Evolutionary conservation across 2,113 vertebrate species (phyloP).

Genomic region (Montifringilla adamsi): DNA sequence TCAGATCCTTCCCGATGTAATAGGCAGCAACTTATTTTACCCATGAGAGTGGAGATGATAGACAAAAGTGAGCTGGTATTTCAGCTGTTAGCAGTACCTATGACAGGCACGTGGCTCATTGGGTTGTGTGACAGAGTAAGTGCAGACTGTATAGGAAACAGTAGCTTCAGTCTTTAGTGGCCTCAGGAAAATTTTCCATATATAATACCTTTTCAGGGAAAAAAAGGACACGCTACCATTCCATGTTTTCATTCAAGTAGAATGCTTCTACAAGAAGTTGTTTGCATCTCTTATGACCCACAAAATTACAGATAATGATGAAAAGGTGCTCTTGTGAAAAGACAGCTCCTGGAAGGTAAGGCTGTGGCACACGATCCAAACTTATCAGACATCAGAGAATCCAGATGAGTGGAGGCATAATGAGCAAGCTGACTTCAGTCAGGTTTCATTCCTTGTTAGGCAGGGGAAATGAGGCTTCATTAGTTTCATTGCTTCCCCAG

Average conservation of each 20-base stretch:
- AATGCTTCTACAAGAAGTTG: neutral
- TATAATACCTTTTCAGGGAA: neutral
- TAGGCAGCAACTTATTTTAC: neutral
- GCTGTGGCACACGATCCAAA: neutral
- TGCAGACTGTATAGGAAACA: neutral
- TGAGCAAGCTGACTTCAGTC: neutral
- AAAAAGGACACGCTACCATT: neutral
- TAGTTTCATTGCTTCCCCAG: neutral
- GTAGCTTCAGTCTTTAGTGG: neutral
- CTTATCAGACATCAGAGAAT: neutral
- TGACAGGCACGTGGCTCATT: rapidly evolving
- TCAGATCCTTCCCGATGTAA: neutral
- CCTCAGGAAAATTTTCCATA: neutral
- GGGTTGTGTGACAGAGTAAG: neutral
- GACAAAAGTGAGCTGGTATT: neutral
- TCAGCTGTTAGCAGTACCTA: neutral
- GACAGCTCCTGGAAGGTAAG: neutral
- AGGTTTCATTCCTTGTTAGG: neutral
- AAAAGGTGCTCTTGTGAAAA: neutral
- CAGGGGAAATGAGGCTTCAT: constrained; percentile 23
- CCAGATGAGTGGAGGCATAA: neutral
- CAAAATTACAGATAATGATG: neutral
- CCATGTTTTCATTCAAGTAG: neutral
- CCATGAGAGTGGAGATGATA: neutral
- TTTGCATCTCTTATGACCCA: neutral